Conservation (phyloP, 2,113 vertebrate genomes). For the Coregonus clupeaformis region DNA sequence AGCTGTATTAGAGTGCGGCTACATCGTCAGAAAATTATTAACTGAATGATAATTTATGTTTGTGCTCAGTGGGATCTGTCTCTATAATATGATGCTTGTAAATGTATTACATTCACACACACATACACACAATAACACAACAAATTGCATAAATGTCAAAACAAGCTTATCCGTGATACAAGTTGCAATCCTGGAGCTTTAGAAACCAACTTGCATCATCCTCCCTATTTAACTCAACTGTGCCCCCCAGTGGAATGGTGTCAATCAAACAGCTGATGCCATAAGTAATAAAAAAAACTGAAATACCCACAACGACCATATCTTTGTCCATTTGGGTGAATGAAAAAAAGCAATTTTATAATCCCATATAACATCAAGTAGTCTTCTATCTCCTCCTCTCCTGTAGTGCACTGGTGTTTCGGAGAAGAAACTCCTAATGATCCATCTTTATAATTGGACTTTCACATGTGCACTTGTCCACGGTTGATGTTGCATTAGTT, state of each 20-base stretch:
- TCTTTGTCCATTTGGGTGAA: background rate
- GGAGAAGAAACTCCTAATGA: background rate
- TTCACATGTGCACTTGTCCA: conserved; percentile 9
- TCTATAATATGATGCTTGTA: too few species aligned
- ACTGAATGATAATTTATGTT: too few species aligned
- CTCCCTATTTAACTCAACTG: background rate
- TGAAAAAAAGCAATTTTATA: background rate
- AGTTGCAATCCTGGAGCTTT: too few species aligned
- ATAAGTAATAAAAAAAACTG: too few species aligned
- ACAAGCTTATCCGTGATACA: too few species aligned
- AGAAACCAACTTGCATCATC: too few species aligned
- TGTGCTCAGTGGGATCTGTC: too few species aligned
- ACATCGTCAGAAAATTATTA: too few species aligned
- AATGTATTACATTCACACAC: too few species aligned
- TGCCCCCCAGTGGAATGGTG: background rate
- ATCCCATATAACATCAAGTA: background rate
- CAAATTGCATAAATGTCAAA: too few species aligned
- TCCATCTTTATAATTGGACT: conserved; percentile 31
- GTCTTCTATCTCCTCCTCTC: background rate
- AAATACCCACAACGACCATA: background rate
- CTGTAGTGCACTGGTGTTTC: background rate
- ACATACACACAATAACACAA: too few species aligned
- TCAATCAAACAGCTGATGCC: background rate
- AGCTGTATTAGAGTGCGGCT: too few species aligned
- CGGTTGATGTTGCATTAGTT: conserved; percentile 23